Evolutionary conservation across 2,113 vertebrate species (phyloP), one percentile per base, ranked within the genome.

Genomic region (Odocoileus virginianus): DNA sequence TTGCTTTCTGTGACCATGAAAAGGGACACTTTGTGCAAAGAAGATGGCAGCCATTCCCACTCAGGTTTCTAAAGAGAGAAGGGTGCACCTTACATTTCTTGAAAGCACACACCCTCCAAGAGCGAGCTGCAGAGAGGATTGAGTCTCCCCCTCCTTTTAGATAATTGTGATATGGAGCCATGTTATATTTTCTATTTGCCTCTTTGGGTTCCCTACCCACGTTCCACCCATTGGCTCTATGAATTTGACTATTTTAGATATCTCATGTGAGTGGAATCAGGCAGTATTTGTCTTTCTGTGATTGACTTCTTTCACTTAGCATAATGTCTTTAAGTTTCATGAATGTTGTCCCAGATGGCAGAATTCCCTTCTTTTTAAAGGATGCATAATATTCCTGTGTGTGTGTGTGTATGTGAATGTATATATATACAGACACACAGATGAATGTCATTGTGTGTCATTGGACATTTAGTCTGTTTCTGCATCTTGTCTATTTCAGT

Each of bases 111-210:
- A 4, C 54, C 21, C 21, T 58, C 83, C 16, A 6, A 4, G 36
- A 82, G 50, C 28, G 28, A 23, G 27, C 64, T 40, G 0, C 36
- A 43, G 61, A 28, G 60, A 74, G 87, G 58, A 61, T 3, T 16
- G 58, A 40, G 8, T 40, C 30, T 83, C 60, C 67, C 36, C 79
- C 84, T 23, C n/a, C 13, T 74, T 79, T 86, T 30, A 61, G 16
- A 11, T 60, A 13, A 88, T 97, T 94, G 94, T 47, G 85, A 47
- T 88, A 74, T 13, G 54, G 64, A 67, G 23, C 36, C 55, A 15
- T 84, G 91, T 95, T 95, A 95, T 71, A 97, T 67, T 4, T 87
- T 95, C 94, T 79, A 54, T 97, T 97, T 97, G 91, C 84, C 55
- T 78, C 16, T 96, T 89, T 88, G 97, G 74, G 17, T 96, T 97